phyloP scores from a whole-genome alignment of 2,113 vertebrate genomes.

The Myocastor coypus region DNA sequence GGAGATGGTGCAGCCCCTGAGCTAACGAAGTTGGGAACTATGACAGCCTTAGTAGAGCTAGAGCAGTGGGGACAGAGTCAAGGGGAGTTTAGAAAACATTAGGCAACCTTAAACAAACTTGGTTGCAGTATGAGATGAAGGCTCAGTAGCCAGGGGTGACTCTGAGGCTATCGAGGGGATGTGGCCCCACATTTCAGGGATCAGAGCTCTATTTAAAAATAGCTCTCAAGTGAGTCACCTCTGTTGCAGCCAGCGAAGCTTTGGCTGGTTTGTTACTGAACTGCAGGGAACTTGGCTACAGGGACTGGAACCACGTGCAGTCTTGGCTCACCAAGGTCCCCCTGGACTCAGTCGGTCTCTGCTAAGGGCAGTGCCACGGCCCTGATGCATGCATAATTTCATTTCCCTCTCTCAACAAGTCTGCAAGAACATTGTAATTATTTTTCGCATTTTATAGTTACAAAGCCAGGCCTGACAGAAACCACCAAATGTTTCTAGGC shows the following conservation, averaged over 20 bases:
- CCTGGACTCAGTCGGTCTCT: neutral
- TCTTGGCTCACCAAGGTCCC: slow-evolving; percentile 40
- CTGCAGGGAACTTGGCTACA: slow-evolving; percentile 55
- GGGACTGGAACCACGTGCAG: slow-evolving; percentile 34
- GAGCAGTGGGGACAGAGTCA: neutral
- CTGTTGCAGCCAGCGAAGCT: slow-evolving; percentile 53
- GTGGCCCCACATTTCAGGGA: neutral
- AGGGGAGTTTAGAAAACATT: neutral
- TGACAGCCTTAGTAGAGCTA: neutral
- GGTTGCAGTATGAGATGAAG: neutral
- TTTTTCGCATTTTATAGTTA: neutral
- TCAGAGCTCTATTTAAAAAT: slow-evolving; percentile 63
- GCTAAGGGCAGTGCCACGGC: neutral
- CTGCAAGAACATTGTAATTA: neutral
- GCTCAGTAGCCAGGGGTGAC: neutral
- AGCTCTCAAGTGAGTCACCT: slow-evolving; percentile 57
- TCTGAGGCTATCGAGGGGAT: neutral
- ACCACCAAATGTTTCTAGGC: neutral
- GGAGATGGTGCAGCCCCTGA: neutral
- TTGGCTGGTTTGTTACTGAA: slow-evolving; percentile 60
- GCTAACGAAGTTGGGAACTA: neutral
- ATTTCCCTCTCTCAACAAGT: slow-evolving; percentile 8
- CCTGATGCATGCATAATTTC: neutral
- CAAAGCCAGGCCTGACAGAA: slow-evolving; percentile 12
- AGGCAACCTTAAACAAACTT: neutral